Conservation (phyloP, 1,140 invertebrate species). For the Asobara japonica region DNA sequence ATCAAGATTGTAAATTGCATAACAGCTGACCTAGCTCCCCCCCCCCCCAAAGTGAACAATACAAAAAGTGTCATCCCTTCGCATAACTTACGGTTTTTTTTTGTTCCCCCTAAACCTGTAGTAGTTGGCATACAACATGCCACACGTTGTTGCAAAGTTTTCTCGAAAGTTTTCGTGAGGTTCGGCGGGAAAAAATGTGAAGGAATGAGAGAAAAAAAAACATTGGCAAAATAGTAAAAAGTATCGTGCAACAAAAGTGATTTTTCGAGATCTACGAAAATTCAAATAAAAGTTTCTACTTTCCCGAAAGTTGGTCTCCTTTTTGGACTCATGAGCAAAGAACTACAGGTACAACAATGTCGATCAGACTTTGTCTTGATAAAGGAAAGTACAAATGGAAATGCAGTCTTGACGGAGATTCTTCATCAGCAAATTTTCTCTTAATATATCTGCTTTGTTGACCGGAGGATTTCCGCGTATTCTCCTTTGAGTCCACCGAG, state of each 20-base stretch:
- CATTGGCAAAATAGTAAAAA: background rate
- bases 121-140: constrained; percentile 26
- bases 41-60: no score
- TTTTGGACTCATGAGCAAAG: background rate
- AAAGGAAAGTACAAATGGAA: background rate
- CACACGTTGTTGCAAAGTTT: constrained; percentile 26
- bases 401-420: constrained; percentile 25
- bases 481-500: no score
- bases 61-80: no score
- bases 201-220: constrained; percentile 33
- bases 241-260: constrained; percentile 25
- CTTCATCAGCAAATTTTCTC: constrained; percentile 49
- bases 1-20: no score
- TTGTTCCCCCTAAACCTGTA: background rate
- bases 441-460: constrained; percentile 39
- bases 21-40: no score
- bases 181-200: constrained; percentile 28
- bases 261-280: constrained; percentile 14
- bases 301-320: background rate
- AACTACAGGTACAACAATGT: no score
- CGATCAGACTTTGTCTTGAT: no score
- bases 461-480: no score
- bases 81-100: no score
- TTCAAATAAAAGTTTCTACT: background rate
- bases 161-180: constrained; percentile 10